Conservation (phyloP, 2,113 vertebrate species). For the Megaceryle torquata region DNA sequence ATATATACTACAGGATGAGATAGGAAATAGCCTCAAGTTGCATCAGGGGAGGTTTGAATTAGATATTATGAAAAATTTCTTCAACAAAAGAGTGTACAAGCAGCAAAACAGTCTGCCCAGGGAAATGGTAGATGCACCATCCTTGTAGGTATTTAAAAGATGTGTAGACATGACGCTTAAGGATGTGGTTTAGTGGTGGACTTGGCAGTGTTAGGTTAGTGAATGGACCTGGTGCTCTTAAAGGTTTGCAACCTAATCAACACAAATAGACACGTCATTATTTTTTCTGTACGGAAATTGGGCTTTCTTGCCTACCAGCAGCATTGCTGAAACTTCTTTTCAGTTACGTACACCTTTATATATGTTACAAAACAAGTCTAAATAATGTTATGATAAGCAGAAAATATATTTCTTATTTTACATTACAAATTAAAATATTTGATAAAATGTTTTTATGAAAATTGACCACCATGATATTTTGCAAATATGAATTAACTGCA, state of each 20-base stretch:
- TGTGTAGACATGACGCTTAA: fast-evolving
- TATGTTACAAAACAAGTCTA: neutral
- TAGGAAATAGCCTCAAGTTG: neutral
- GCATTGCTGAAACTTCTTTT: neutral
- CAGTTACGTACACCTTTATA: neutral
- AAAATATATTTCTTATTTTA: neutral
- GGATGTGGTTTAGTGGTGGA: neutral
- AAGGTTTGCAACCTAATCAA: neutral
- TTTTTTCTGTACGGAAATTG: neutral
- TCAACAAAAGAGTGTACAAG: neutral
- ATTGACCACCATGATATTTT: neutral
- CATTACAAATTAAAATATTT: neutral
- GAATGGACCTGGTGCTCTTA: neutral
- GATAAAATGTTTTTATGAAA: neutral
- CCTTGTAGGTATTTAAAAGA: fast-evolving
- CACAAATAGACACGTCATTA: neutral
- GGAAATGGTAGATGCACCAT: neutral
- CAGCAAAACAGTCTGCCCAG: neutral
- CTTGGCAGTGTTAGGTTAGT: neutral
- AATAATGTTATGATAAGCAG: neutral
- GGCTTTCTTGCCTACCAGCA: neutral
- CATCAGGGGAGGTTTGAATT: fast-evolving
- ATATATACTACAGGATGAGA: neutral
- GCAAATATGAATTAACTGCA: neutral
- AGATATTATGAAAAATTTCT: neutral